phyloP scores from a whole-genome alignment of 2,888 invertebrate genomes.

The Drosophila infuscata region DNA sequence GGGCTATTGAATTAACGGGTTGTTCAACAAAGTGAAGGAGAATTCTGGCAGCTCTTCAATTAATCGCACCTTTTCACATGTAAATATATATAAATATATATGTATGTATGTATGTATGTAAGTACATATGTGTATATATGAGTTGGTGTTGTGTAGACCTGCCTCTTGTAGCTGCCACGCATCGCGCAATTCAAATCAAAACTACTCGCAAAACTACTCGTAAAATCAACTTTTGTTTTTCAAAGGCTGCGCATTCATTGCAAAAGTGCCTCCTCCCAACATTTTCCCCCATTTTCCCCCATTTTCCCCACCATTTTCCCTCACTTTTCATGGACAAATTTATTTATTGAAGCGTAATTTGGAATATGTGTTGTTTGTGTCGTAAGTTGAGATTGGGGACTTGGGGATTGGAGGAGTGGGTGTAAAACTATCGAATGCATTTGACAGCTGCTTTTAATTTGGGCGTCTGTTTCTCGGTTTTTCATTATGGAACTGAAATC shows the following conservation, averaged over 20 bases:
- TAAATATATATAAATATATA: background rate
- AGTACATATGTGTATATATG: background rate
- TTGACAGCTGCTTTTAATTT: constrained; percentile 74
- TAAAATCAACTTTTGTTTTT: constrained; percentile 61
- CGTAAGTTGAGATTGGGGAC: constrained; percentile 1
- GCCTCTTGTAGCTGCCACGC: background rate
- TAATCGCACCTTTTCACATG: constrained; percentile 79
- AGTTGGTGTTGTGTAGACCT: background rate
- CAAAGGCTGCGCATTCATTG: constrained; percentile 24
- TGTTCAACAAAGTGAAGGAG: constrained; percentile 35
- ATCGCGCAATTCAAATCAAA: constrained; percentile 53
- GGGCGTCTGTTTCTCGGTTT: constrained; percentile 22
- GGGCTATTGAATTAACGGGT: constrained; percentile 60
- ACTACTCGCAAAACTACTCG: constrained; percentile 58
- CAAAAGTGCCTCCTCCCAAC: background rate
- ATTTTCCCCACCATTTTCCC: background rate
- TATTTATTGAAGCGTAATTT: constrained; percentile 79
- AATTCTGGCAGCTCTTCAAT: constrained; percentile 69
- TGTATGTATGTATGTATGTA: background rate
- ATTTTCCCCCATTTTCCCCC: background rate
- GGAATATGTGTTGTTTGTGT: constrained; percentile 44
- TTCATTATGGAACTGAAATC: constrained; percentile 2
- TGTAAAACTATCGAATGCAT: constrained; percentile 72
- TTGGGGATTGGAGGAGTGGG: constrained; percentile 20
- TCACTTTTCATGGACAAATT: constrained; percentile 46